Conservation (phyloP, 2,797 vertebrate genomes). For the Iguana delicatissima region DNA sequence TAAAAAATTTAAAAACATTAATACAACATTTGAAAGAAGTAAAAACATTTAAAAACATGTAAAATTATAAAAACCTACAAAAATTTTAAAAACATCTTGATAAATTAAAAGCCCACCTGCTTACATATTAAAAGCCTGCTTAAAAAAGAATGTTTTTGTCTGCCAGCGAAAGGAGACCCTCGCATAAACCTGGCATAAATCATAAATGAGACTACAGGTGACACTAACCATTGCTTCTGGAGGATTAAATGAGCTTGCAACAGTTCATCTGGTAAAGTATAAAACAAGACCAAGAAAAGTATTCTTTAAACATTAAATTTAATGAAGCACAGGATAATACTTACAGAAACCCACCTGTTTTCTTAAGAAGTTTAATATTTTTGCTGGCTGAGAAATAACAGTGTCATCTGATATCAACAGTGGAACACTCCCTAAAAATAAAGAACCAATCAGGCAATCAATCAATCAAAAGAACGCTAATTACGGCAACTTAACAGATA, state of each 20-base stretch:
- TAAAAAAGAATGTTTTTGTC: no score
- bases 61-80: no score
- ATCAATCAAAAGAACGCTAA: slow-evolving; percentile 20
- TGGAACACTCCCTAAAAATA: slow-evolving; percentile 86
- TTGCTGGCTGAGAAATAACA: slow-evolving; percentile 88
- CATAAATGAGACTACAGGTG: background rate
- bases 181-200: background rate
- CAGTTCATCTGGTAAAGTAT: background rate
- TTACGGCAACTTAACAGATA: background rate
- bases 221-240: background rate
- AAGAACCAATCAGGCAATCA: slow-evolving; percentile 53
- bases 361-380: slow-evolving; percentile 93
- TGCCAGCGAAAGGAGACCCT: no score
- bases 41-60: no score
- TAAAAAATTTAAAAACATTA: no score
- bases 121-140: no score
- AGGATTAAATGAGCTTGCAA: background rate
- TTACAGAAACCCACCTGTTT: slow-evolving; percentile 84
- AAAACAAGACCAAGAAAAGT: background rate
- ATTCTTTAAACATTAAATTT: background rate
- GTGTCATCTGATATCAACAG: slow-evolving; percentile 85
- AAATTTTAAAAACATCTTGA: no score
- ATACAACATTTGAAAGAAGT: no score
- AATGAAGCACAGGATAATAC: background rate
- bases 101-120: no score